phyloP scores from a whole-genome alignment of 1,140 invertebrate species.

The Yoshiicerus persimilis region DNA sequence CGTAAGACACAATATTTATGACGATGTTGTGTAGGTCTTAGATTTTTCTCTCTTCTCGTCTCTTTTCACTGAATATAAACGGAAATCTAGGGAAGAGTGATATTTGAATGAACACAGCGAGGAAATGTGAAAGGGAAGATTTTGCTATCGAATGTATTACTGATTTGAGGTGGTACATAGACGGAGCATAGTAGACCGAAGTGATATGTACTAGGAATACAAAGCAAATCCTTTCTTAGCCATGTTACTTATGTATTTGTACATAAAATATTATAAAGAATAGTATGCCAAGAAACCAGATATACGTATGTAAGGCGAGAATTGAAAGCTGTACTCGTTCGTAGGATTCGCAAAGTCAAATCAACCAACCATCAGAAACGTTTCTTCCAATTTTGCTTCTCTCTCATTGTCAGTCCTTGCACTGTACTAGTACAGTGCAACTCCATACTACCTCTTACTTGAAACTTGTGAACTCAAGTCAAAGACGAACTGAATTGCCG shows the following conservation, averaged over 20 bases:
- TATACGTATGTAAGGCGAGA: background rate
- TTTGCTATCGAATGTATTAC: background rate
- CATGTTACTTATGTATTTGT: background rate
- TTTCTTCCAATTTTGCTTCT: conserved; percentile 5
- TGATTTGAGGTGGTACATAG: background rate
- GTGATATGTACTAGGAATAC: background rate
- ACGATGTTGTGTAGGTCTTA: background rate
- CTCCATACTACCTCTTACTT: background rate
- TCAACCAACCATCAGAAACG: background rate
- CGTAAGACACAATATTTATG: no score
- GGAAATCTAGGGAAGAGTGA: background rate
- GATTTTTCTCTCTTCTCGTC: background rate
- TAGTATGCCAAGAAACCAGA: background rate
- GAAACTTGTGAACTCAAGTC: background rate
- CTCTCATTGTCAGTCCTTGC: background rate
- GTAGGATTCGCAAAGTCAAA: background rate
- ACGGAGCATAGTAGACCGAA: background rate
- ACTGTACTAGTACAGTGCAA: background rate
- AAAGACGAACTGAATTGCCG: background rate
- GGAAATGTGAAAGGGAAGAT: background rate
- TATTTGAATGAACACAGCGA: background rate
- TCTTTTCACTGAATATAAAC: background rate
- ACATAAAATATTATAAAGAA: background rate
- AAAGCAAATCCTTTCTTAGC: background rate
- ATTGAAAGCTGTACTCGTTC: background rate